These are phyloP conservation scores for Lasioglossum figueresi DNA, from an alignment of 2,888 invertebrate species.

Conservation along the genomic window DNA sequence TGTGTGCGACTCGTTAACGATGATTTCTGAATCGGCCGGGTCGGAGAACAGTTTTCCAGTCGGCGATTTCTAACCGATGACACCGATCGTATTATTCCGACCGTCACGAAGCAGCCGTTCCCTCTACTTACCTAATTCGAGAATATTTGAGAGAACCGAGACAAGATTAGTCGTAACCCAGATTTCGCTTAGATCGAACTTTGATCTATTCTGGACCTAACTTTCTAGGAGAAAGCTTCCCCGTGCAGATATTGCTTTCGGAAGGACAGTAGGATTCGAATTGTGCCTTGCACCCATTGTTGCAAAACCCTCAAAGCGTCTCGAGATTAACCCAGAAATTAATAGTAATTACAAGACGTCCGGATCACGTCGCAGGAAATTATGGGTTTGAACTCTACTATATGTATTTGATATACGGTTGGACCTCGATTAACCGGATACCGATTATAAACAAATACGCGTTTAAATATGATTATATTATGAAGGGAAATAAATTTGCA, in stretches of 20 bases:
- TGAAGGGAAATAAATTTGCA: no score
- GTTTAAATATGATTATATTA: no score
- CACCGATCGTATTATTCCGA: constrained; percentile 51
- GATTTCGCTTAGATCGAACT: constrained; percentile 3
- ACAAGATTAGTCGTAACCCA: constrained; percentile 9
- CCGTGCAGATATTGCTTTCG: neutral
- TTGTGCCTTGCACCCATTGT: neutral
- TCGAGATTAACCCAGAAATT: neutral
- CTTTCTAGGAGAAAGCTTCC: neutral
- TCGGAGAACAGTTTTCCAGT: constrained; percentile 46
- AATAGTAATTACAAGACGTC: neutral
- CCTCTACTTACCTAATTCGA: constrained; percentile 4
- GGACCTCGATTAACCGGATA: no score
- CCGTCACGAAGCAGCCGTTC: constrained; percentile 6
- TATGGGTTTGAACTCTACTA: neutral
- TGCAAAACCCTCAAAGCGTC: neutral
- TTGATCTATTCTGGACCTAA: neutral
- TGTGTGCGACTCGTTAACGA: constrained; percentile 43
- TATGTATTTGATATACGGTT: no score
- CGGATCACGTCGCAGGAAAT: neutral
- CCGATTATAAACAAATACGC: no score
- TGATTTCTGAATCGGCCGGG: constrained; percentile 31
- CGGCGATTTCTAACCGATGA: constrained; percentile 56
- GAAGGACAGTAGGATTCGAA: neutral
- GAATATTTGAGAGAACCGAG: neutral